phyloP scores from a whole-genome alignment of 1,140 invertebrate genomes.

The Myzus persicae region DNA sequence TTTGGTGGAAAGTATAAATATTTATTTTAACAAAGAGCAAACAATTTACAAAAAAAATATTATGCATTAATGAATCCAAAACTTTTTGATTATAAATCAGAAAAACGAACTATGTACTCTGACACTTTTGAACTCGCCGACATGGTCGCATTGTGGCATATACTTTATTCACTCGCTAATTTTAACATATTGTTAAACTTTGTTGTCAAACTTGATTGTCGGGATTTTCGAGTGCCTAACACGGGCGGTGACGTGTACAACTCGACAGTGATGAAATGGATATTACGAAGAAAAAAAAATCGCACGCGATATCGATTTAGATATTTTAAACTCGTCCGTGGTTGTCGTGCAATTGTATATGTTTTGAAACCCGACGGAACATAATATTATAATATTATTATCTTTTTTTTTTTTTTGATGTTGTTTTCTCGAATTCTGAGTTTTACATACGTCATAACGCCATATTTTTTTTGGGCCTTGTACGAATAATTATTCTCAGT shows the following conservation, averaged over 20 bases:
- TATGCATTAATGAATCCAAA: constrained; percentile 18
- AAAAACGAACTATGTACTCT: constrained; percentile 1
- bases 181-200: constrained; percentile 56
- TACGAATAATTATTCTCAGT: too few species aligned
- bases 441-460: background rate
- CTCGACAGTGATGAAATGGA: background rate
- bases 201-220: constrained; percentile 41
- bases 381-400: background rate
- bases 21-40: constrained; percentile 32
- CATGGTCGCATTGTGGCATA: background rate
- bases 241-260: too few species aligned
- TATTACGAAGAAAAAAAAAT: background rate
- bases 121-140: constrained; percentile 37
- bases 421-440: background rate
- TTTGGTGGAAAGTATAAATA: background rate
- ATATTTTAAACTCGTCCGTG: background rate
- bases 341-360: background rate
- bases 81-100: constrained; percentile 52
- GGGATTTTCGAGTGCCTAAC: background rate
- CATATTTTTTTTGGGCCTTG: background rate
- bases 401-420: too few species aligned
- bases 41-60: constrained; percentile 14
- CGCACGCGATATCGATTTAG: background rate
- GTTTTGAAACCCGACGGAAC: background rate
- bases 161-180: constrained; percentile 23